phyloP scores from a whole-genome alignment of 1,140 invertebrate species.

The Panagrolaimus sp. region DNA sequence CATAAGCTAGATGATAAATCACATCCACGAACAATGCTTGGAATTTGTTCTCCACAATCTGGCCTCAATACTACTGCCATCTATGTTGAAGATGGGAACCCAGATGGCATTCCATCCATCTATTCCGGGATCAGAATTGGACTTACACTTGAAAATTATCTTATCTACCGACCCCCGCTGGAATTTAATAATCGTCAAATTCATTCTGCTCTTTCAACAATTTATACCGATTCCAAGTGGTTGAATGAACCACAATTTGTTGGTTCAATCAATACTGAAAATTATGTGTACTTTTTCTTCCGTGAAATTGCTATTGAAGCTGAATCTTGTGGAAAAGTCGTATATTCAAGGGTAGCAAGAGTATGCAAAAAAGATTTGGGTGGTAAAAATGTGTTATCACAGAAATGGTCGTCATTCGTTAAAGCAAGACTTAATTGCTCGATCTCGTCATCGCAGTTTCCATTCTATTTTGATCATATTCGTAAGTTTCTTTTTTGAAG shows the following conservation, averaged over 20 bases:
- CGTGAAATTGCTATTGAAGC: conserved; percentile 90
- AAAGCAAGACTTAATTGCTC: conserved; percentile 90
- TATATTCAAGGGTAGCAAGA: conserved; percentile 81
- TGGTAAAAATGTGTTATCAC: conserved; percentile 81
- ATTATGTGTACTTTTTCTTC: conserved; percentile 90
- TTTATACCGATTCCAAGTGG: conserved; percentile 95
- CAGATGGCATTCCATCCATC: conserved; percentile 75
- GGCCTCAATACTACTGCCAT: conserved; percentile 86
- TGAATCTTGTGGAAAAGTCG: conserved; percentile 87
- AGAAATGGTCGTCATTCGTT: conserved; percentile 88
- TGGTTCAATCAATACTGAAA: conserved; percentile 80
- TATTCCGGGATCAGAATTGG: conserved; percentile 89
- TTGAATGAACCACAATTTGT: conserved; percentile 95
- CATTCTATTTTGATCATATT: conserved; percentile 93
- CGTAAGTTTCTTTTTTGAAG: conserved; percentile 72
- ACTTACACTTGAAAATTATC: conserved; percentile 87
- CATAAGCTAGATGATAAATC: conserved; percentile 63
- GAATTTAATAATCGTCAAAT: conserved; percentile 68
- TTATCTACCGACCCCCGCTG: conserved; percentile 85
- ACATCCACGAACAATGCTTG: conserved; percentile 76
- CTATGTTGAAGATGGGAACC: conserved; percentile 84
- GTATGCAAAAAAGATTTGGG: conserved; percentile 88
- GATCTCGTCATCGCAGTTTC: conserved; percentile 66
- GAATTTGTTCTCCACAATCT: conserved; percentile 86
- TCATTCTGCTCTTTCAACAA: conserved; percentile 78